phyloP scores from a whole-genome alignment of 2,888 invertebrate genomes.

The Prenolepis imparis region DNA sequence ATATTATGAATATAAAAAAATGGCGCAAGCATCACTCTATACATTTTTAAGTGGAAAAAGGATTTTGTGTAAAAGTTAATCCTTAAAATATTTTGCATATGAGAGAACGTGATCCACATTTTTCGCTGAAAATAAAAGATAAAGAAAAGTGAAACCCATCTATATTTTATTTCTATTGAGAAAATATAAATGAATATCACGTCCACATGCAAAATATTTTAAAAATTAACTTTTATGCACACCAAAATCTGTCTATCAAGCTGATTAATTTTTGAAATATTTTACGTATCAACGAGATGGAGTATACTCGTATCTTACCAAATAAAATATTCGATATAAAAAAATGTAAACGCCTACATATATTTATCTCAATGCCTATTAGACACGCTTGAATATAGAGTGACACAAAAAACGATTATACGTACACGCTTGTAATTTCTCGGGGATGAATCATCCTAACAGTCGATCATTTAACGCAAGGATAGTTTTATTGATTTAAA shows the following conservation, averaged over 20 bases:
- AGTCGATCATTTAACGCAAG: constrained; percentile 14
- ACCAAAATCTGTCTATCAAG: constrained; percentile 6
- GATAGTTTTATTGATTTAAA: constrained; percentile 65
- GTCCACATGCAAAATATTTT: constrained; percentile 27
- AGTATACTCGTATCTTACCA: background rate
- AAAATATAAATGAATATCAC: constrained; percentile 31
- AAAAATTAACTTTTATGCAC: constrained; percentile 13
- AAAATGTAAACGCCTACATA: background rate
- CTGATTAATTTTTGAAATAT: constrained; percentile 13
- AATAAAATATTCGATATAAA: constrained; percentile 7
- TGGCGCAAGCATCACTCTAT: background rate
- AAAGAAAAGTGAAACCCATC: constrained; percentile 13
- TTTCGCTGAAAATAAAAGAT: constrained; percentile 33
- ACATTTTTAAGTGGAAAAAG: background rate
- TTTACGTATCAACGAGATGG: background rate
- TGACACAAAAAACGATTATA: background rate
- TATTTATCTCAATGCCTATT: background rate
- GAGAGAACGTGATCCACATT: constrained; percentile 30
- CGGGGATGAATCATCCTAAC: constrained; percentile 35
- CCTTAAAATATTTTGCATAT: constrained; percentile 38
- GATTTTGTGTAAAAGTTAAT: constrained; percentile 37
- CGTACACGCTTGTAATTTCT: background rate
- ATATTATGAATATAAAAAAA: constrained; percentile 14
- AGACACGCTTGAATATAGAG: background rate
- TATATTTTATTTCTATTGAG: constrained; percentile 32